A percentile compares a stretch with the other conserved stretches of the same genome.
These are phyloP conservation scores for Pachyseris speciosa DNA, from an alignment of 64 coral and sea anemone species.

Conservation along the genomic window DNA sequence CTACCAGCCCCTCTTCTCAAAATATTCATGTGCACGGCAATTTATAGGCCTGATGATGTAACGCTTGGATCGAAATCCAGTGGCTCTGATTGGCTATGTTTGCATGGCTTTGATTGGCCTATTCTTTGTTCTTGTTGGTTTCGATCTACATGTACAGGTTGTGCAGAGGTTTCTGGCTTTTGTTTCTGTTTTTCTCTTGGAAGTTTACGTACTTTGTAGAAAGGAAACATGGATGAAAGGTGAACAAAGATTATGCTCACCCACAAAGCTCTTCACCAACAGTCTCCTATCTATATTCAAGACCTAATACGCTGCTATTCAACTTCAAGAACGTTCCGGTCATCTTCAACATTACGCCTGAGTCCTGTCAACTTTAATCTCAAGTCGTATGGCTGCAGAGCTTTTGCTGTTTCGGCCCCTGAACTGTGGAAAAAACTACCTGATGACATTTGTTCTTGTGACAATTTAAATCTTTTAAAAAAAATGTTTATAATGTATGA, in stretches of 20 bases:
- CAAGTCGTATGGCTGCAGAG: no score
- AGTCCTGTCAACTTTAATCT: no score
- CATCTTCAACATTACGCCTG: no score
- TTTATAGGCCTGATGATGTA: neutral
- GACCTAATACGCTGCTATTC: no score
- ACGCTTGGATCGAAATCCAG: neutral
- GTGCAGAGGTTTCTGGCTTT: slow-evolving; percentile 28
- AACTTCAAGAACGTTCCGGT: no score
- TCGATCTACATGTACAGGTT: neutral
- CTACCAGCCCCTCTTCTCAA: neutral
- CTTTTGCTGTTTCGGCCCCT: no score
- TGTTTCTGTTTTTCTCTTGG: slow-evolving; percentile 14
- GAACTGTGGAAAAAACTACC: no score
- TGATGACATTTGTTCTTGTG: no score
- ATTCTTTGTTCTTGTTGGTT: neutral
- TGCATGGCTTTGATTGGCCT: slow-evolving; percentile 25
- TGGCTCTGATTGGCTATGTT: slow-evolving; percentile 21
- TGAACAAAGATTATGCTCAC: neutral
- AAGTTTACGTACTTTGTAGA: neutral
- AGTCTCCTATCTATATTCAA: no score
- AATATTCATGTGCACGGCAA: neutral
- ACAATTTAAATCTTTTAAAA: no score
- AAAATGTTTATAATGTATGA: no score
- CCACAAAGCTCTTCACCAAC: no score
- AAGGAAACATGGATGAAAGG: neutral